Evolutionary conservation across 2,113 vertebrate genomes (phyloP), one percentile per base, ranked within the genome.

Genomic region (Drymodes brunneopygia): DNA sequence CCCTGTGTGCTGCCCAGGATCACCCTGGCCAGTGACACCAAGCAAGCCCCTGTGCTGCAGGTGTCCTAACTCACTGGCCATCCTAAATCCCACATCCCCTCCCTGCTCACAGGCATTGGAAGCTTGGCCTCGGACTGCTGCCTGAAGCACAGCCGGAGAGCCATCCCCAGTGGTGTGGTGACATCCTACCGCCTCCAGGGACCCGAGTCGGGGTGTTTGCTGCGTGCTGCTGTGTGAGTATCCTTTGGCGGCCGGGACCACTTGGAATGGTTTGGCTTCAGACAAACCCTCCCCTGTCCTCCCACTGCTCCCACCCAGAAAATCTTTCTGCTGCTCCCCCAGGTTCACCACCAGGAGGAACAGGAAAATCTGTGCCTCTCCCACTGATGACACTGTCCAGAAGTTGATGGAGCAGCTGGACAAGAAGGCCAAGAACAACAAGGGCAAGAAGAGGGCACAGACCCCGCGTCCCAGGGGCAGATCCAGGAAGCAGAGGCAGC

Each of bases 221-320:
- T 97, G 74, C 11, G 0, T 0, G 96, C 98, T 22, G 72, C 97
- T 1, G 95, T 98, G 98, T 98, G 53, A 98, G 98, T 97, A 91
- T 19, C 19, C 38, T 2, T 7, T 12, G 19, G 10, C 0, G 0
- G 11, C 12, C 1, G 1, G 35, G 23, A 28, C 10, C 11, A 8
- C 8, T 3, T 0, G 0, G 20, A 48, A n/a, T 10, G n/a, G 15
- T 35, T 7, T 24, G 51, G 4, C 33, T 78, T 23, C 50, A 33
- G 35, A 13, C 11, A n/a, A 57, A 15, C 10, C 22, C 27, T 70
- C 13, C 36, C 3, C 0, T 27, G 19, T 57, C n/a, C 50, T 64
- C 8, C 22, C 0, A 0, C 28, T 54, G 8, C 27, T 36, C 22
- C 7, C 2, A 4, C 6, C 3, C 8, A 24, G 15, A 15, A 82